Conservation (phyloP, 2,113 vertebrate species). For the Gavialis gangeticus region DNA sequence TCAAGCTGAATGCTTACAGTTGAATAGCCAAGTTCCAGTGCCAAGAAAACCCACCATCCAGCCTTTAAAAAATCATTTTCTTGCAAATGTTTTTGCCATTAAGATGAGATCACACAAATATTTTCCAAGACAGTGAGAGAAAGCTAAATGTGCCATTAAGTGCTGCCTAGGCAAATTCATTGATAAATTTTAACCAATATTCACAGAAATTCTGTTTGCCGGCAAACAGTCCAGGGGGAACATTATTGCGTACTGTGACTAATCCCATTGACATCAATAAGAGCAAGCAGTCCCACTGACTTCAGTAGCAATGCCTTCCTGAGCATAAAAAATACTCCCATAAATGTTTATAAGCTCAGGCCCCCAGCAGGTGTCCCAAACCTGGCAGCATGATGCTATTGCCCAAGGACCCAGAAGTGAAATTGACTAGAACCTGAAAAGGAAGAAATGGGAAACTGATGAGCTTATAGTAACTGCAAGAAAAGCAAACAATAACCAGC, state of each 20-base stretch:
- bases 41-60: background rate
- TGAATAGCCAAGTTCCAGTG: background rate
- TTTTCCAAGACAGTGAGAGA: background rate
- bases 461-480: background rate
- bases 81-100: fast-evolving
- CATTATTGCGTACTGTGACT: background rate
- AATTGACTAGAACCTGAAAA: background rate
- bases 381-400: background rate
- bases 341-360: background rate
- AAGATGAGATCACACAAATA: constrained; percentile 19
- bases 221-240: constrained; percentile 31
- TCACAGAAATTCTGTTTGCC: constrained; percentile 3
- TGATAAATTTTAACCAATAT: background rate
- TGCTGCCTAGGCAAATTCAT: background rate
- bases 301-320: background rate
- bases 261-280: constrained; percentile 12
- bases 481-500: background rate
- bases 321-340: background rate
- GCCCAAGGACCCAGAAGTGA: background rate
- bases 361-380: background rate
- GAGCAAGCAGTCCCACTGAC: background rate
- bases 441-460: background rate
- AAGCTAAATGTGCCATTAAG: background rate
- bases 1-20: background rate
- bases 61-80: background rate